Evolutionary conservation across 2,888 invertebrate species (phyloP), one percentile per base, ranked within the genome.

Genomic region (Drosophila leonis): DNA sequence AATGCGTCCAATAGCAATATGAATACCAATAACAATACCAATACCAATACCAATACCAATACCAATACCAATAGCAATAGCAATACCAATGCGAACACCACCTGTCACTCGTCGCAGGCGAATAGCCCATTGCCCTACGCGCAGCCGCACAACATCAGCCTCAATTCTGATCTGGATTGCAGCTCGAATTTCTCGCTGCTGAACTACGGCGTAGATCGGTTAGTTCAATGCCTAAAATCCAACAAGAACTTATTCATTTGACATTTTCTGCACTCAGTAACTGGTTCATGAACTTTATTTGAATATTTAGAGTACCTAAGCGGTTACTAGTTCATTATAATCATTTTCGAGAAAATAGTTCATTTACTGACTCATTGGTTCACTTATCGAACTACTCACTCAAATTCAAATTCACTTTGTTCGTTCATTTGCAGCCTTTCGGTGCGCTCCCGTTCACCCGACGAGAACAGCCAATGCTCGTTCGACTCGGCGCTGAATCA

Each of bases 401-500:
- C 18, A 2, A 8, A 29, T 42, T 35, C 8, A 13, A 7, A 12
- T n/a, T 18, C 1, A 42, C 44, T 61, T 6, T 12, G 31, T 54
- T 65, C 41, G 20, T 12, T 42, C 18, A 0, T 6, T 18, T 31
- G n/a, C 62, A 93, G 93, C 88, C 94, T 96, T 81, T 97, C 96
- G 0, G 94, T 97, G 73, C 95, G 97, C 83, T 97, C 97, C 46
- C 95, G 96, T 83, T 95, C 95, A 20, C 95, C 95, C 18, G 95
- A 95, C 91, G 96, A 96, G 92, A 95, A 95, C 86, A 95, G 95
- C 71, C 93, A 95, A 76, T 93, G 97, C 60, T 98, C 98, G 82
- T 94, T 97, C 84, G 97, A 98, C 93, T 98, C 98, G 0, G 96
- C 97, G 93, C 93, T 97, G 83, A 98, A 98, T 93, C 96, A 96